Evolutionary conservation across 30 jellyfish, hydroid and myxozoan genomes (phyloP), one percentile per base, ranked within the genome.

Genomic region (Cassiopea xamachana): DNA sequence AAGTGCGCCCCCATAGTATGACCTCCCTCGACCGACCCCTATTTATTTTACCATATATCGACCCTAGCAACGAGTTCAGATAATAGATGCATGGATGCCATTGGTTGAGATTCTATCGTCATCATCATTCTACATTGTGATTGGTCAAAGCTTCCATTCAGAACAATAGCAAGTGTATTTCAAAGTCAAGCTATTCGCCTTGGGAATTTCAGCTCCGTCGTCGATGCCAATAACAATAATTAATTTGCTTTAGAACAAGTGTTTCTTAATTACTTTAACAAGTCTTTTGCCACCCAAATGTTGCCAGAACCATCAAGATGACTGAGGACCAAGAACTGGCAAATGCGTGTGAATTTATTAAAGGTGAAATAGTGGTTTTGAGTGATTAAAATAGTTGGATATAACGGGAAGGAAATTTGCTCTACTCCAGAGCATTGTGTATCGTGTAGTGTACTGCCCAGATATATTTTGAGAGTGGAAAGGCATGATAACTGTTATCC

Each of bases 321-420:
- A 88, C 91, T 46, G 98, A 88, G 86, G 98, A 93, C 60, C 97
- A 93, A 79, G 98, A 93, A 48, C 92, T 94, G 85, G 97, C 91
- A 84, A 94, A 94, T 82, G 98, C 98, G 46, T 94, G 98, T 76
- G 98, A 94, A 74, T 94, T 68, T 64, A 85, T 94, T 6, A 82
- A 89, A 94, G 98, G 98, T 93, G 77, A 74, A 70, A 69, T 39
- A n/a, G 83, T 68, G 91, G 87, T 88, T 60, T 62, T 7, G 14
- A 19, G 43, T 17, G 74, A 64, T 64, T 14, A 71, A 9, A 14
- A 44, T 46, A 9, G 69, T 43, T 82, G 80, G 51, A 51, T 80
- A 39, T 6, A 14, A 18, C 82, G 69, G 73, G 87, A 80, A 79
- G 71, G 82, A 59, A 2, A 18, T 60, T 67, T 60, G 48, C 8